Evolutionary conservation across 2,113 vertebrate genomes (phyloP).

Genomic region (Sigmodon hispidus): DNA sequence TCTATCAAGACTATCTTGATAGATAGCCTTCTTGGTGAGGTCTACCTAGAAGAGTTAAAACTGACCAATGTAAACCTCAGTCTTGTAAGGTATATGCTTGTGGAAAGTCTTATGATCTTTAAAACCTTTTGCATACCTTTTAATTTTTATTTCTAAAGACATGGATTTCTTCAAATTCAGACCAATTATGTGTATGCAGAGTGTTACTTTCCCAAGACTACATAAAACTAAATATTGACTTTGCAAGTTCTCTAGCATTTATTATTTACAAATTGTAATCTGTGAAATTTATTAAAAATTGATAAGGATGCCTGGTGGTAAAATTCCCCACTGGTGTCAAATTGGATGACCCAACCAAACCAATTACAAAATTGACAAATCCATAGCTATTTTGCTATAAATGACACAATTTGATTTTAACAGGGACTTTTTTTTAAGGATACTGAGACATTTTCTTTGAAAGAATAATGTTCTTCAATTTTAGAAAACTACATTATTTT

Average conservation of each 20-base stretch:
- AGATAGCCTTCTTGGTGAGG: neutral
- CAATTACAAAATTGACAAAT: slow-evolving; percentile 86
- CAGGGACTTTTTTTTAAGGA: slow-evolving; percentile 82
- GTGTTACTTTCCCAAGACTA: slow-evolving; percentile 77
- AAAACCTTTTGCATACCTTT: slow-evolving; percentile 16
- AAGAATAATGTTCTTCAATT: slow-evolving; percentile 79
- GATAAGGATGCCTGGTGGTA: slow-evolving; percentile 75
- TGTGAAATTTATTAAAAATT: slow-evolving; percentile 85
- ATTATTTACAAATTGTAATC: slow-evolving; percentile 86
- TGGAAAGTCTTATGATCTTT: neutral
- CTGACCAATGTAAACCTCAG: neutral
- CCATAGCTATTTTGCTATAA: slow-evolving; percentile 74
- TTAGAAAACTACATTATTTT: slow-evolving; percentile 73
- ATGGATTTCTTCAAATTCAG: slow-evolving; percentile 57
- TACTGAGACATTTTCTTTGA: slow-evolving; percentile 81
- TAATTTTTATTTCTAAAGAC: slow-evolving; percentile 48
- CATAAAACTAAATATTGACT: slow-evolving; percentile 88
- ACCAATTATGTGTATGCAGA: slow-evolving; percentile 74
- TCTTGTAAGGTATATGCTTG: neutral
- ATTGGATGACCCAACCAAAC: slow-evolving; percentile 76
- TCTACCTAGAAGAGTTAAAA: neutral
- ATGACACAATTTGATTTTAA: slow-evolving; percentile 81
- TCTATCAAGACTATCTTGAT: neutral
- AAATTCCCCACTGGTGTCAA: slow-evolving; percentile 77
- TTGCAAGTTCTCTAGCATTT: slow-evolving; percentile 79